phyloP scores from a whole-genome alignment of 2,888 invertebrate genomes.

The Cybosia mesomella region DNA sequence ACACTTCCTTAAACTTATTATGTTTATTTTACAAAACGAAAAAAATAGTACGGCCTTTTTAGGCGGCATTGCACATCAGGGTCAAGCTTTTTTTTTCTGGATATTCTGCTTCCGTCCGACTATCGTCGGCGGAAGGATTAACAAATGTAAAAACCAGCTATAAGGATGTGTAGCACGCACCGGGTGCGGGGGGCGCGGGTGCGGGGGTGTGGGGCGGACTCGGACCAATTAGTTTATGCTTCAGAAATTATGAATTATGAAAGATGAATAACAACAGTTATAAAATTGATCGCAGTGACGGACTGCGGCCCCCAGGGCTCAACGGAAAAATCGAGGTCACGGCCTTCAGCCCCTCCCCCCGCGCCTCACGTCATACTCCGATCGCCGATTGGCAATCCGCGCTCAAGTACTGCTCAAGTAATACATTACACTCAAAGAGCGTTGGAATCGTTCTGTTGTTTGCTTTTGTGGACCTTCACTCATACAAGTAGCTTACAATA shows the following conservation, averaged over 20 bases:
- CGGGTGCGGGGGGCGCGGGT: too few relatives aligned
- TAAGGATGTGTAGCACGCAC: not conserved
- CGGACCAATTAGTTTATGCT: not conserved
- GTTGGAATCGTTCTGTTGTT: not conserved
- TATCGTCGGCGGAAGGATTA: not conserved
- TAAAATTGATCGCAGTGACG: not conserved
- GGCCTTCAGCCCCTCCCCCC: constrained; percentile 10
- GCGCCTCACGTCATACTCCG: constrained; percentile 30
- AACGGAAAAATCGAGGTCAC: not conserved
- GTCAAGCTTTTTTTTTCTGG: not conserved
- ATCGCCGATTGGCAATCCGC: constrained; percentile 18
- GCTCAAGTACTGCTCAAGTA: not conserved
- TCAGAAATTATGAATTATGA: not conserved
- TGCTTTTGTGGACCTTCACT: constrained; percentile 9
- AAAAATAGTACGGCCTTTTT: not conserved
- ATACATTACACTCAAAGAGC: not conserved
- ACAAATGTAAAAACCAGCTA: not conserved
- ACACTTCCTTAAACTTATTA: constrained; percentile 4
- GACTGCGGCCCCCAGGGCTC: not conserved
- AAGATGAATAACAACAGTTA: not conserved
- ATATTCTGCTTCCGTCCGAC: not conserved
- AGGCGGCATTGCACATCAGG: not conserved
- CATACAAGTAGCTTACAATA: not conserved
- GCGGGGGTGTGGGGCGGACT: not conserved
- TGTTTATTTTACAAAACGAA: not conserved